These are phyloP conservation scores for Hydrolagus affinis DNA, from an alignment of 2,113 vertebrate genomes.

Conservation along the genomic window DNA sequence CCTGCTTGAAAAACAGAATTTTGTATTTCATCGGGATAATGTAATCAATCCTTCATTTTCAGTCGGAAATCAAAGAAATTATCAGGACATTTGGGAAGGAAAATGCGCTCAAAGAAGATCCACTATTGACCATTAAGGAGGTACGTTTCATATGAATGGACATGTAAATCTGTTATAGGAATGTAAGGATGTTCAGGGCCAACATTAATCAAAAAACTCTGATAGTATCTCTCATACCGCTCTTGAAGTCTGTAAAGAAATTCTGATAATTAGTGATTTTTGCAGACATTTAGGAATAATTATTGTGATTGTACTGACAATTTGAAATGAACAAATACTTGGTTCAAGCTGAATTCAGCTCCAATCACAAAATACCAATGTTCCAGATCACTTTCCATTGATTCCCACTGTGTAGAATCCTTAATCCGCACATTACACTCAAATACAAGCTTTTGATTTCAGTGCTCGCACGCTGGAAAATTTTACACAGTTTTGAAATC, in stretches of 20 bases:
- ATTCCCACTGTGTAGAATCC: neutral
- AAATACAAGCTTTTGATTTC: neutral
- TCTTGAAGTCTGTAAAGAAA: no score
- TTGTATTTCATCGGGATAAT: neutral
- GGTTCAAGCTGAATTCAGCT: neutral
- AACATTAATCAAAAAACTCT: neutral
- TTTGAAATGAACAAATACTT: neutral
- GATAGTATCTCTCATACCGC: neutral
- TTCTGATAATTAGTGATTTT: neutral
- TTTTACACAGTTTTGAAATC: neutral
- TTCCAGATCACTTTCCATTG: neutral
- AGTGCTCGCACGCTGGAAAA: neutral
- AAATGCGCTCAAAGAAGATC: neutral
- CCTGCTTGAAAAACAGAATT: neutral
- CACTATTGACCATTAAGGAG: neutral
- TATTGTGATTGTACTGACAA: neutral
- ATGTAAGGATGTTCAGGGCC: neutral
- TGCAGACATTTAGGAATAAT: neutral
- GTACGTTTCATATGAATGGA: neutral
- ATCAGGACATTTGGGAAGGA: neutral
- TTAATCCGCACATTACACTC: neutral
- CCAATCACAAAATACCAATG: neutral
- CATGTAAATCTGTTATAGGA: neutral
- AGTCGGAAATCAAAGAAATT: conserved; percentile 10
- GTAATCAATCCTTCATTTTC: neutral